Percentiles rank a stretch among this genome's conserved stretches.
Evolutionary conservation across 1,140 invertebrate species (phyloP).

Genomic region (Pseudachorutes palmiensis): DNA sequence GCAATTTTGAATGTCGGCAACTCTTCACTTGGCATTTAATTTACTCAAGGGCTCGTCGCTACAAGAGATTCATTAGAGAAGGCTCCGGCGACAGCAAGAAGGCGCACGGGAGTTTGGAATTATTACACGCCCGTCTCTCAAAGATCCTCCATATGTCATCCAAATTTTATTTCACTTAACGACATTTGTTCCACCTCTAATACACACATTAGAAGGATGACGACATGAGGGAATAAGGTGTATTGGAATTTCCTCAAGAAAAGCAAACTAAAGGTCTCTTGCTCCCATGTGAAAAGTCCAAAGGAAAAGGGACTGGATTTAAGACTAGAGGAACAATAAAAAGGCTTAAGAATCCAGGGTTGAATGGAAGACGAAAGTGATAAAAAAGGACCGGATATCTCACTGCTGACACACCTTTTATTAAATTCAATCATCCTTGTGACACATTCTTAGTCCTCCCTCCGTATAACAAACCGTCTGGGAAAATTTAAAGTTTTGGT

Average conservation of each 20-base stretch:
- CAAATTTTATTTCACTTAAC: not conserved
- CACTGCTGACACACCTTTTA: not conserved
- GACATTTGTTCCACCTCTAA: not conserved
- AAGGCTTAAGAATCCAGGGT: not conserved
- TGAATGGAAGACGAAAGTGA: not conserved
- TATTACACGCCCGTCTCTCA: too few relatives aligned
- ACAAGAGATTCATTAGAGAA: not conserved
- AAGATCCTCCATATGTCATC: not conserved
- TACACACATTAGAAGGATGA: not conserved
- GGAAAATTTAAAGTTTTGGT: too few relatives aligned
- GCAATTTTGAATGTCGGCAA: not conserved
- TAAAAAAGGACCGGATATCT: not conserved
- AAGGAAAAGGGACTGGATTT: too few relatives aligned
- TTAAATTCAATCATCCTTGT: not conserved
- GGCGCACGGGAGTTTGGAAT: not conserved
- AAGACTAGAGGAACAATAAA: not conserved
- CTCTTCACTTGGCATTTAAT: constrained; percentile 1
- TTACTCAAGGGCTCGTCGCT: not conserved
- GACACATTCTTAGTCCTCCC: too few relatives aligned
- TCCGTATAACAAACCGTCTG: too few relatives aligned
- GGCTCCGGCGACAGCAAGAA: not conserved
- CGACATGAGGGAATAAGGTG: not conserved
- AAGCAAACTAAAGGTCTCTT: too few relatives aligned
- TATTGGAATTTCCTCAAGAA: not conserved
- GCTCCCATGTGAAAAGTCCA: too few relatives aligned